Conservation (phyloP, 2,888 invertebrate species). For the Chrysodeixis includens region DNA sequence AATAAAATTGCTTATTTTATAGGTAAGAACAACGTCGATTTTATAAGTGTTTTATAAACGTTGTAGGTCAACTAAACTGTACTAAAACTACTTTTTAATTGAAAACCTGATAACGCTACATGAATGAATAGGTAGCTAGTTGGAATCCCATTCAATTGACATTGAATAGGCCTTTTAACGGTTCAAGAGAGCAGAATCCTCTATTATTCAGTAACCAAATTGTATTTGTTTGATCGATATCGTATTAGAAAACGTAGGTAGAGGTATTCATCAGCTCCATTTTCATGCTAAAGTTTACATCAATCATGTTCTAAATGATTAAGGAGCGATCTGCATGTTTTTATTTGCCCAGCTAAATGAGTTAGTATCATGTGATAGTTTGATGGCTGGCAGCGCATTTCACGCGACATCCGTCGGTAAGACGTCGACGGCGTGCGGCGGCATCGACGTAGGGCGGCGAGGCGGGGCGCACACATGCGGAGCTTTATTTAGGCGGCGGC, state of each 20-base stretch:
- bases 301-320: not conserved
- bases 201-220: not conserved
- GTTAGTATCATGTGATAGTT: slow-evolving; percentile 47
- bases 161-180: not conserved
- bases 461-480: slow-evolving; percentile 82
- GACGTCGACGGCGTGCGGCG: slow-evolving; percentile 58
- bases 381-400: slow-evolving; percentile 55
- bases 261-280: not conserved
- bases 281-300: not conserved
- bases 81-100: slow-evolving; percentile 4
- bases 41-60: no score
- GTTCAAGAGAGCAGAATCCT: not conserved
- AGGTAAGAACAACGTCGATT: no score
- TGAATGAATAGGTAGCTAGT: slow-evolving; percentile 4
- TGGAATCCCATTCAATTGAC: slow-evolving; percentile 2
- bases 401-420: slow-evolving; percentile 57
- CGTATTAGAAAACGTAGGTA: not conserved
- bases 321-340: not conserved
- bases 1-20: no score
- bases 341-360: slow-evolving; percentile 11
- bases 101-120: not conserved
- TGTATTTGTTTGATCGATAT: slow-evolving; percentile 37
- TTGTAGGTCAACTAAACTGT: no score
- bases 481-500: slow-evolving; percentile 89
- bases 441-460: slow-evolving; percentile 79